phyloP scores from a whole-genome alignment of 2,888 invertebrate species.

The Chironomus tentans region DNA sequence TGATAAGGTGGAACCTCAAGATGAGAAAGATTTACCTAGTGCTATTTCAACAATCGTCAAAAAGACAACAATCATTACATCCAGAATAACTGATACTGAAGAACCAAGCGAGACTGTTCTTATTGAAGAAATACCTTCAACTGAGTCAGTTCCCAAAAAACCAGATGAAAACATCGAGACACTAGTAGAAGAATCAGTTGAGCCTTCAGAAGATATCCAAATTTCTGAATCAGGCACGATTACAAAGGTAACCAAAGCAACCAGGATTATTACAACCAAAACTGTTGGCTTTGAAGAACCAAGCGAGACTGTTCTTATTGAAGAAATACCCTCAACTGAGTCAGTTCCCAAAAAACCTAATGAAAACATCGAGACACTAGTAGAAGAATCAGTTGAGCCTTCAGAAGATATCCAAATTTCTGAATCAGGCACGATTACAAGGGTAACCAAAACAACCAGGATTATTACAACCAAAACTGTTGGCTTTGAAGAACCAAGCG shows the following conservation, averaged over 20 bases:
- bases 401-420: too few relatives aligned
- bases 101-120: too few relatives aligned
- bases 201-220: neutral
- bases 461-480: neutral
- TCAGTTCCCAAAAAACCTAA: neutral
- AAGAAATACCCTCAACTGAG: slow-evolving; percentile 36
- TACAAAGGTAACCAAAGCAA: neutral
- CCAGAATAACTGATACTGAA: too few relatives aligned
- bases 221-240: neutral
- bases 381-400: too few relatives aligned
- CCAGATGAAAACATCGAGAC: slow-evolving; percentile 31
- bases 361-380: too few relatives aligned
- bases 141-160: too few relatives aligned
- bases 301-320: slow-evolving; percentile 37
- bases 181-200: slow-evolving; percentile 35
- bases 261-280: neutral
- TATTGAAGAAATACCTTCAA: too few relatives aligned
- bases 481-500: neutral
- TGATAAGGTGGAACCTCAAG: neutral
- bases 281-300: neutral
- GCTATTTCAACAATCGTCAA: too few relatives aligned
- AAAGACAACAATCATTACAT: too few relatives aligned
- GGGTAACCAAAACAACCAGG: neutral
- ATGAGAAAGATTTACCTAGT: neutral
- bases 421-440: neutral